phyloP scores from a whole-genome alignment of 2,797 vertebrate species.

The Anableps anableps region DNA sequence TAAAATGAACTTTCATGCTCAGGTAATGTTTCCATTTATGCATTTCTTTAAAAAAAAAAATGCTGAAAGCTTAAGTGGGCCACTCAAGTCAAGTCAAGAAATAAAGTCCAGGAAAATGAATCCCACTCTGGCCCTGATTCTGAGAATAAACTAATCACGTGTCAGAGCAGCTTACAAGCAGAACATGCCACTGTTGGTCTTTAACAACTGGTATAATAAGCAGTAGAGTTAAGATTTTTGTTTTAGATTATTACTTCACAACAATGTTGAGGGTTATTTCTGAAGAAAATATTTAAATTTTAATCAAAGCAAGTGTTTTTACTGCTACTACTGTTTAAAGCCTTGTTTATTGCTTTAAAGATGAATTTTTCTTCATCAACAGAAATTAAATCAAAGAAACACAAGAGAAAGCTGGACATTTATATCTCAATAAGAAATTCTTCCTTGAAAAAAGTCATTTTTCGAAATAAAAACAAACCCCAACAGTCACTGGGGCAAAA shows the following conservation, averaged over 20 bases:
- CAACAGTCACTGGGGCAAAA: slow-evolving; percentile 12
- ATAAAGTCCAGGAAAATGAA: not conserved
- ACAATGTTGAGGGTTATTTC: slow-evolving; percentile 24
- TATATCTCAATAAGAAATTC: not conserved
- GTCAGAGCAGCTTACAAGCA: slow-evolving; percentile 13
- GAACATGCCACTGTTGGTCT: slow-evolving; percentile 23
- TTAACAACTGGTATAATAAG: slow-evolving; percentile 42
- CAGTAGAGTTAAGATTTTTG: slow-evolving; percentile 32
- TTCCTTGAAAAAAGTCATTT: not conserved
- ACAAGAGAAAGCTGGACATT: no score
- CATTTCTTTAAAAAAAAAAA: no score
- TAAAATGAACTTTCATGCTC: no score
- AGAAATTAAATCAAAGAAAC: not conserved
- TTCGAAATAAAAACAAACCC: not conserved
- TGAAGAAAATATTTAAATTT: slow-evolving; percentile 15
- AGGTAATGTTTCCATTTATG: not conserved
- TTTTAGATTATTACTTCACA: slow-evolving; percentile 52
- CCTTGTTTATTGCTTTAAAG: slow-evolving; percentile 24
- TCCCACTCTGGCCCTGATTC: not conserved
- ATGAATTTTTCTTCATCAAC: not conserved
- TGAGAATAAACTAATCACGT: not conserved
- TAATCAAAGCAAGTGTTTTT: slow-evolving; percentile 39
- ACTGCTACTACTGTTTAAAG: slow-evolving; percentile 15
- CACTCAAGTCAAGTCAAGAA: not conserved
- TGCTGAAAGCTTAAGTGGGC: not conserved